Conservation (phyloP, 92 coral and sea anemone genomes). For the Palythoa heliodiscus region DNA sequence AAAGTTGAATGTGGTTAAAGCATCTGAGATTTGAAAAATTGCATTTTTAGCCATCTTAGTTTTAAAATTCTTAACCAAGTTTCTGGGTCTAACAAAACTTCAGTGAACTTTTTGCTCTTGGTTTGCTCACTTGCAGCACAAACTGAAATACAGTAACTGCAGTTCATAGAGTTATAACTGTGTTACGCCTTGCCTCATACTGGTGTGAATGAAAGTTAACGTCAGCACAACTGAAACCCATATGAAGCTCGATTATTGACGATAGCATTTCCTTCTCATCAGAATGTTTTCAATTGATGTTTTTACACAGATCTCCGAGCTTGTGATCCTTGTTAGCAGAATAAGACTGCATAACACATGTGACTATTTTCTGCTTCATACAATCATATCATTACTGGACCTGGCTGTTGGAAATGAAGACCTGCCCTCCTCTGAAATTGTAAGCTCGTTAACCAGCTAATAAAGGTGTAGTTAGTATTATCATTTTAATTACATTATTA, state of each 20-base stretch:
- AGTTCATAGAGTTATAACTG: too few species aligned
- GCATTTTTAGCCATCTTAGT: too few species aligned
- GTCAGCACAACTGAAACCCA: neutral
- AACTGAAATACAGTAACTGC: too few species aligned
- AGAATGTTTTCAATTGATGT: neutral
- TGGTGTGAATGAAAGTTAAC: neutral
- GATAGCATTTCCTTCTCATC: neutral
- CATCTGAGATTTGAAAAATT: too few species aligned
- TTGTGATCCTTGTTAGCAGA: conserved; percentile 58
- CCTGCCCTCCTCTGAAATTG: conserved; percentile 77
- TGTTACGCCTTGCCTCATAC: neutral
- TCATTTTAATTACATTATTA: too few species aligned
- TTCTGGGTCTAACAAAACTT: too few species aligned
- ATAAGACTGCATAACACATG: conserved; percentile 62
- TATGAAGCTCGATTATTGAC: neutral
- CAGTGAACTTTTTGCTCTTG: too few species aligned
- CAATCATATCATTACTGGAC: conserved; percentile 74
- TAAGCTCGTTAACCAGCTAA: conserved; percentile 1
- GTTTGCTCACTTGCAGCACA: too few species aligned
- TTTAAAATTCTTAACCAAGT: too few species aligned
- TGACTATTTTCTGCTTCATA: conserved; percentile 77
- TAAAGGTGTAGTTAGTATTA: neutral
- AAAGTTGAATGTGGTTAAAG: too few species aligned
- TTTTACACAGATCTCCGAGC: conserved; percentile 46
- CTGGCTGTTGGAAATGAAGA: conserved; percentile 86